Evolutionary conservation across 2,888 invertebrate genomes (phyloP), one percentile per base, ranked within the genome.

Genomic region (Mesoligia furuncula): DNA sequence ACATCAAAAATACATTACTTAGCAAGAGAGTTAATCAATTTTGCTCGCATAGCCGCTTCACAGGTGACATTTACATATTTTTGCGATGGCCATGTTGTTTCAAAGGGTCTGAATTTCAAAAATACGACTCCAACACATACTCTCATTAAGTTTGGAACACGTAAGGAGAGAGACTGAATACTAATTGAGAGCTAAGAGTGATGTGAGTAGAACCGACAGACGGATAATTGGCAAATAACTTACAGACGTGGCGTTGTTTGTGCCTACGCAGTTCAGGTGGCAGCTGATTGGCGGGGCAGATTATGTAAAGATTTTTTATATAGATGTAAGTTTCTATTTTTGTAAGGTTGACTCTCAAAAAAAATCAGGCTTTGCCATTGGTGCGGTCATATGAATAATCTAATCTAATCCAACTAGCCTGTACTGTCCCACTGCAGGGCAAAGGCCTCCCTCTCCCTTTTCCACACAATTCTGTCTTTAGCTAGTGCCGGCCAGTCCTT

Each of bases 71-170:
- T 96, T 93, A 92, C 96, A 96, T 96, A 96, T 95, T 95, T 95
- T 95, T 93, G 94, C 93, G 92, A 92, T 93, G 93, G 88, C 90
- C 91, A 87, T 90, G 92, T 91, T 91, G 89, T 94, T 93, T 95
- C 95, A 96, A 96, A 96, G 95, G 95, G 92, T 89, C 91, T 90
- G 93, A 93, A 93, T 93, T 93, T 95, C 95, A 95, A 96, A 96
- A 95, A 95, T 96, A 96, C 94, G 90, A 90, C 93, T 91, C 86
- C 90, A 88, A 91, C 92, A 93, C 93, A 93, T 92, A 92, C 92
- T 94, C 94, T 95, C 95, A 96, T 96, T 96, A 96, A 95, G 95
- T 96, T 95, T 94, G 95, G 93, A 95, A 94, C 95, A 94, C 90
- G 94, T 94, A 95, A 95, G 95, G 94, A 95, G 92, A 89, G 92